Percentiles rank a stretch among this genome's conserved stretches.
Conservation (phyloP, 2,797 vertebrate genomes). For the Synanceia verrucosa region DNA sequence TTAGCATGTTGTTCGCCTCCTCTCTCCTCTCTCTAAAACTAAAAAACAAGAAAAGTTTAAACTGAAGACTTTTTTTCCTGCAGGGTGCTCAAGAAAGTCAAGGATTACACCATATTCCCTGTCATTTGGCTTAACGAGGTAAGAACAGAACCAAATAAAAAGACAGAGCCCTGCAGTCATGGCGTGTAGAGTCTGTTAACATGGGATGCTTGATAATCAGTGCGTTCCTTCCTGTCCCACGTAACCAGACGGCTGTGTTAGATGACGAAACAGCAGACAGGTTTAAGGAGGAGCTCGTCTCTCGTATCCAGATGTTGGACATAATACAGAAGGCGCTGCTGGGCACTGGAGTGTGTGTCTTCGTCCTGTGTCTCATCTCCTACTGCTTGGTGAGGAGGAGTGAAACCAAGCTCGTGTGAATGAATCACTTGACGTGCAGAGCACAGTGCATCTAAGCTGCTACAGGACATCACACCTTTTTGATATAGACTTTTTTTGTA, state of each 20-base stretch:
- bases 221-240: neutral
- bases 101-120: constrained; percentile 85
- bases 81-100: constrained; percentile 86
- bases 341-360: constrained; percentile 74
- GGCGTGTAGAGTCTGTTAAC: neutral
- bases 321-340: constrained; percentile 79
- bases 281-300: constrained; percentile 85
- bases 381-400: constrained; percentile 60
- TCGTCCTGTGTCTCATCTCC: constrained; percentile 77
- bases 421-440: neutral
- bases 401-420: constrained; percentile 20
- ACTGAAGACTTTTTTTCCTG: constrained; percentile 38
- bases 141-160: too few relatives aligned
- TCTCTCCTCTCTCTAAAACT: neutral
- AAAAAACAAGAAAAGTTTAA: neutral
- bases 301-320: constrained; percentile 78
- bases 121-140: constrained; percentile 96
- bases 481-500: constrained; percentile 69
- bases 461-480: constrained; percentile 48
- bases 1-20: neutral
- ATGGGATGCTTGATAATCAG: neutral
- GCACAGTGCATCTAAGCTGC: constrained; percentile 43
- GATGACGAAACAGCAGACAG: constrained; percentile 86
- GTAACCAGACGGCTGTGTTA: constrained; percentile 85
- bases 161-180: neutral